phyloP scores from a whole-genome alignment of 2,888 invertebrate species.

The Napeogenes sylphis region DNA sequence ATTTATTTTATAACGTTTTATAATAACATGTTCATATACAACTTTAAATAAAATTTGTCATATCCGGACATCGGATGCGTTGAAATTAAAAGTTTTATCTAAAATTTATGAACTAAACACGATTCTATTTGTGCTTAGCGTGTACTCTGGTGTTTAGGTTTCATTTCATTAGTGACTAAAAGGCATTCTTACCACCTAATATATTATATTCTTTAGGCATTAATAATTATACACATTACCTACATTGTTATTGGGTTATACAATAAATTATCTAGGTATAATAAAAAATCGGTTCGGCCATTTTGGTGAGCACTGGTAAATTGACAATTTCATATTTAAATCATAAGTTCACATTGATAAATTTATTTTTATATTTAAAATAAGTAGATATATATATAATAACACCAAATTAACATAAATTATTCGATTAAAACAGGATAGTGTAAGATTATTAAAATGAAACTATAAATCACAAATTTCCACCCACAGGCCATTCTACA shows the following conservation, averaged over 20 bases:
- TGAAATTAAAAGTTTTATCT: conserved; percentile 48
- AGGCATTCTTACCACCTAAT: conserved; percentile 16
- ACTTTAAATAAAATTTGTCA: conserved; percentile 49
- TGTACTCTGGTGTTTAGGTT: conserved; percentile 24
- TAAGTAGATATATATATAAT: not conserved
- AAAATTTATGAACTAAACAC: conserved; percentile 19
- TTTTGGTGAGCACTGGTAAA: conserved; percentile 17
- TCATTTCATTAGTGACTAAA: conserved; percentile 29
- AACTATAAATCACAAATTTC: too few relatives aligned
- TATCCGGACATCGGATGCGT: conserved; percentile 42
- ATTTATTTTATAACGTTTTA: conserved; percentile 60
- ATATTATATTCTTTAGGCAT: conserved; percentile 18
- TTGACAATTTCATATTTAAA: conserved; percentile 8
- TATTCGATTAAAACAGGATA: not conserved
- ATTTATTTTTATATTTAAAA: not conserved
- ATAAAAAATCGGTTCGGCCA: conserved; percentile 12
- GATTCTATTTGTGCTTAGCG: conserved; percentile 17
- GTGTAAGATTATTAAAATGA: too few relatives aligned
- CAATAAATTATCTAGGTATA: conserved; percentile 23
- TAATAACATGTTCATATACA: conserved; percentile 55
- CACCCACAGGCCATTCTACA: not conserved
- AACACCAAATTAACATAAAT: not conserved
- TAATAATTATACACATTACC: conserved; percentile 14
- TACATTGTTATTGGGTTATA: conserved; percentile 18
- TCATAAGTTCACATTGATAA: conserved; percentile 8